These are phyloP conservation scores for Clarias magur DNA, from an alignment of 2,113 vertebrate species.

Conservation along the genomic window DNA sequence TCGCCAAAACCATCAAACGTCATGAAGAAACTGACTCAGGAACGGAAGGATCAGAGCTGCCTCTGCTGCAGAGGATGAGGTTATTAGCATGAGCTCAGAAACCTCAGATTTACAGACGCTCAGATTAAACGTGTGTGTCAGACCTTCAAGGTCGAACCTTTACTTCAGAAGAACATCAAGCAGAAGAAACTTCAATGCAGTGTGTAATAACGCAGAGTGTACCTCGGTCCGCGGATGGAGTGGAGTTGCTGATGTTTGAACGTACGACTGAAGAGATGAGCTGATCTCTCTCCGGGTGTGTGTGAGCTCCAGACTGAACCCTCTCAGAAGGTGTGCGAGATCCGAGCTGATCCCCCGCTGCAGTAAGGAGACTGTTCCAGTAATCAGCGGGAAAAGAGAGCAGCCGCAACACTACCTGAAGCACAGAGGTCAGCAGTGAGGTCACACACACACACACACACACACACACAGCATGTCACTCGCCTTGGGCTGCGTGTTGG, in stretches of 20 bases:
- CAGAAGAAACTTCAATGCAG: too few species aligned
- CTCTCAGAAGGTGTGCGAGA: constrained; percentile 18
- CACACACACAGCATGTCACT: background rate
- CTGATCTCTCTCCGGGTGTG: constrained; percentile 13
- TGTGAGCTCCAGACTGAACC: constrained; percentile 35
- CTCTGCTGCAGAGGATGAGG: too few species aligned
- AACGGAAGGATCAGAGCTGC: too few species aligned
- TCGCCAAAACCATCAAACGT: too few species aligned
- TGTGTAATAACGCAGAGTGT: background rate
- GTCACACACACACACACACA: background rate
- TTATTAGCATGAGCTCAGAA: too few species aligned
- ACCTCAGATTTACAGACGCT: too few species aligned
- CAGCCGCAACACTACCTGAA: constrained; percentile 76
- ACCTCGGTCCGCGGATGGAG: constrained; percentile 55
- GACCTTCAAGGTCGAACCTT: too few species aligned
- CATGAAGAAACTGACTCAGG: too few species aligned
- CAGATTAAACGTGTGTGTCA: too few species aligned
- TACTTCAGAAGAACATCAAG: too few species aligned
- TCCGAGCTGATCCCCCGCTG: constrained; percentile 34
- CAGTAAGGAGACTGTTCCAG: constrained; percentile 70
- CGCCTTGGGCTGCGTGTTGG: constrained; percentile 78
- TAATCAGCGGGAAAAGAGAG: constrained; percentile 73
- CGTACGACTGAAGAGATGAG: constrained; percentile 44
- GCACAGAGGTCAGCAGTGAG: background rate
- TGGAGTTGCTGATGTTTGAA: constrained; percentile 26